These are phyloP conservation scores for Aphodius granarius DNA, from an alignment of 2,888 invertebrate genomes.

Conservation along the genomic window DNA sequence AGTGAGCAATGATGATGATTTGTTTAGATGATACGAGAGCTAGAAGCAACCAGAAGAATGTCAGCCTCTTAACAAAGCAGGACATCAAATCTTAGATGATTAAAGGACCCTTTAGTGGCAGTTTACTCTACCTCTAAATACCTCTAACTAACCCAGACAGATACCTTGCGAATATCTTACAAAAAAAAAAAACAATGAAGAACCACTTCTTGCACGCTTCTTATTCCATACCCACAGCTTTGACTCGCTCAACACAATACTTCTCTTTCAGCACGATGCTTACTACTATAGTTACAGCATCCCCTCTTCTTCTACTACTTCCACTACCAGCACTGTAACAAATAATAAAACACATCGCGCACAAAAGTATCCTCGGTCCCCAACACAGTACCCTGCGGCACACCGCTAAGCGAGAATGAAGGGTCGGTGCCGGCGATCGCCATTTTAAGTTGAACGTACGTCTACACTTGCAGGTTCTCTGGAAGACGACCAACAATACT, in stretches of 20 bases:
- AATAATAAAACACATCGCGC: not conserved
- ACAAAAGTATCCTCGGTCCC: not conserved
- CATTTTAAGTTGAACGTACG: not conserved
- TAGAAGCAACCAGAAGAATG: too few species aligned
- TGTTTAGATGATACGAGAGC: too few species aligned
- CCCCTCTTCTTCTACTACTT: too few species aligned
- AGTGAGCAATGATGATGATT: too few species aligned
- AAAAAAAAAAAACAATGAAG: too few species aligned
- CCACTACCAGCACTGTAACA: not conserved
- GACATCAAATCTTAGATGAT: too few species aligned
- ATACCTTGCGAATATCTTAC: too few species aligned
- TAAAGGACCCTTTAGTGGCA: too few species aligned
- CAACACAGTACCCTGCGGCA: not conserved
- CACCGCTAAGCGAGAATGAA: not conserved
- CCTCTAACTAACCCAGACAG: too few species aligned
- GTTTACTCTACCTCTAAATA: too few species aligned
- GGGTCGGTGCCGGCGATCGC: not conserved
- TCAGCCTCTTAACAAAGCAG: too few species aligned
- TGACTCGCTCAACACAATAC: not conserved
- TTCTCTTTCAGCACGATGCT: not conserved
- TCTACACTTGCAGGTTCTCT: slow-evolving; percentile 57
- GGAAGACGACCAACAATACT: slow-evolving; percentile 76
- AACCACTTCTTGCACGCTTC: not conserved
- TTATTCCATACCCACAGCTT: not conserved
- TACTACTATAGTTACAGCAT: not conserved